Base-by-base conservation (phyloP, 1,140 invertebrate genomes). In the Plodia interpunctella region DNA sequence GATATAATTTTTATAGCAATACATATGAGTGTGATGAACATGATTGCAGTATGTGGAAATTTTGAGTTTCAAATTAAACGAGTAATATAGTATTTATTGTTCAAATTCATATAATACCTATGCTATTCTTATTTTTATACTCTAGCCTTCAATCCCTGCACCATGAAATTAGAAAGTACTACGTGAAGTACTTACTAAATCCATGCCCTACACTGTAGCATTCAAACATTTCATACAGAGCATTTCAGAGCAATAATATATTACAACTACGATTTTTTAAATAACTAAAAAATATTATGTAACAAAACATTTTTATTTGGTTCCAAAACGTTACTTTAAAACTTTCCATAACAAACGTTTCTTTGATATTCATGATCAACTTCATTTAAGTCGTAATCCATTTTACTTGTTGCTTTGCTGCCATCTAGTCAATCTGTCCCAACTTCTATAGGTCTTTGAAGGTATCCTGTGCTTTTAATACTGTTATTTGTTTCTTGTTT, bases 371-470 rank as follows among this genome's bases (percentile, higher is more conserved):
- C 10, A n/a, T 3, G 20, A 51, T 51, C 10, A 3, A 25, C 13
- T 53, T 21, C 13, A 1, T 53, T 28, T 21, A 25, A 3, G 21
- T 25, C 21, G 51, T 13, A 18, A 32, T 9, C 4, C 5, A 15
- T 17, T 59, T 32, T 21, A 6, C 4, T 15, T n/a, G 15, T 25
- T 17, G 8, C 28, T 17, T 51, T 19, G 5, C 49, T 57, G 51
- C 20, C 21, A 35, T 53, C 25, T 70, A 66, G 59, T 60, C 62
- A 70, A 63, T 59, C 64, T 59, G 49, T 4, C 2, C 38, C n/a
- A 44, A 44, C 38, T n/a, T 17, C 15, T 44, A 44, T 44, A 9
- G n/a, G n/a, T n/a, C n/a, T n/a, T n/a, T n/a, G n/a, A n/a, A n/a
- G n/a, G n/a, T 11, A 9, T 35, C 10, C 10, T 44, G 38, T 4